Conservation (phyloP, 2,113 vertebrate genomes). For the Notarius quadriscutis region DNA sequence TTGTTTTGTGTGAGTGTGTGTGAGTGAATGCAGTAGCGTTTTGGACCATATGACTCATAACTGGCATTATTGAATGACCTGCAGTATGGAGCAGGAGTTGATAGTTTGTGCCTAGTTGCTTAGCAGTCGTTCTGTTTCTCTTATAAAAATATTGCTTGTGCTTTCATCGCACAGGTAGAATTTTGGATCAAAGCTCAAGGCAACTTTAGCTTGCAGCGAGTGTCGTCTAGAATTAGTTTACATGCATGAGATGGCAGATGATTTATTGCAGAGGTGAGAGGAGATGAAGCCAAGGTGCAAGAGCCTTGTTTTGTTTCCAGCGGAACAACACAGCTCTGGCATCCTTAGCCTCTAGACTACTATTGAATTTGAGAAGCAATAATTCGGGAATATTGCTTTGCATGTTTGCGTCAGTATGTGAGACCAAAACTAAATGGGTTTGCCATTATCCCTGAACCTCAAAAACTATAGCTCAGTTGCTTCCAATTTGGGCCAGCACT, state of each 20-base stretch:
- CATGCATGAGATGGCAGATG: slow-evolving; percentile 69
- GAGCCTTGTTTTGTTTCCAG: slow-evolving; percentile 53
- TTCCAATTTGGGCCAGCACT: slow-evolving; percentile 22
- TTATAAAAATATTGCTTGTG: neutral
- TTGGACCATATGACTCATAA: slow-evolving; percentile 26
- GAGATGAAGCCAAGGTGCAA: slow-evolving; percentile 61
- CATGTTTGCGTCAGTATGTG: slow-evolving; percentile 41
- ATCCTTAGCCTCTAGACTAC: slow-evolving; percentile 49
- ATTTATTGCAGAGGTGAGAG: slow-evolving; percentile 64
- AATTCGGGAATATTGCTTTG: slow-evolving; percentile 54
- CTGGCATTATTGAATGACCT: slow-evolving; percentile 2
- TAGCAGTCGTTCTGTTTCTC: slow-evolving; percentile 6
- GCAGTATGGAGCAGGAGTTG: slow-evolving; percentile 35
- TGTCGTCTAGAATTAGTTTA: slow-evolving; percentile 62
- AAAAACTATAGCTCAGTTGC: slow-evolving; percentile 30
- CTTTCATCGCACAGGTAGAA: slow-evolving; percentile 30
- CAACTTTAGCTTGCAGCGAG: slow-evolving; percentile 50
- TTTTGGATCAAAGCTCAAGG: slow-evolving; percentile 49
- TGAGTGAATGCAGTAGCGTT: slow-evolving; percentile 8
- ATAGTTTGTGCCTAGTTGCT: slow-evolving; percentile 4
- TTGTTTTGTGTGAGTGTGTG: neutral
- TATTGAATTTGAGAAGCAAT: slow-evolving; percentile 44
- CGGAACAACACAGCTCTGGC: slow-evolving; percentile 23
- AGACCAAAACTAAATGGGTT: slow-evolving; percentile 41
- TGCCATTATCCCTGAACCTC: slow-evolving; percentile 44